Evolutionary conservation across 2,113 vertebrate species (phyloP).

Genomic region (Salvator merianae): DNA sequence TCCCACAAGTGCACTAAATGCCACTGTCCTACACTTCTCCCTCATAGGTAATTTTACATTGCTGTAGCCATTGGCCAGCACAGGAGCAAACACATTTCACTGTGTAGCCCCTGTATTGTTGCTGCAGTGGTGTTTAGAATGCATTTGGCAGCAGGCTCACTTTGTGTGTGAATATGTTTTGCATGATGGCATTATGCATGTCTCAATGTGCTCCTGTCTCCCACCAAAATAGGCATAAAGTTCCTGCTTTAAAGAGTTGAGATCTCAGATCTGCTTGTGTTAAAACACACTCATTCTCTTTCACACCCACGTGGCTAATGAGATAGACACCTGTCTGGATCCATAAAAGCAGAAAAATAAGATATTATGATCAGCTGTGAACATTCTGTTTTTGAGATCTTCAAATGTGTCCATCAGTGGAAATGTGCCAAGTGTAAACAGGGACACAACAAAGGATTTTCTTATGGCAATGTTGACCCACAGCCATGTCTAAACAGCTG

Average conservation of each 20-base stretch:
- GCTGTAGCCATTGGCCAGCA: too few species aligned
- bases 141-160: too few species aligned
- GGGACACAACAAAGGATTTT: constrained; percentile 60
- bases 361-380: constrained; percentile 38
- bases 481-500: constrained; percentile 70
- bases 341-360: constrained; percentile 37
- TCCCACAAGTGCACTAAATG: too few species aligned
- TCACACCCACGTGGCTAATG: neutral
- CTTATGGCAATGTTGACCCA: constrained; percentile 60
- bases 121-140: too few species aligned
- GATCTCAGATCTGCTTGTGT: neutral
- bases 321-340: constrained; percentile 53
- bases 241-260: neutral
- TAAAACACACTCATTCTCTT: neutral
- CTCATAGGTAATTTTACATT: too few species aligned
- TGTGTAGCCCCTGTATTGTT: too few species aligned
- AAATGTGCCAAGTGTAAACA: constrained; percentile 51
- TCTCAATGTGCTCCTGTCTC: neutral
- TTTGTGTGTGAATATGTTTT: too few species aligned
- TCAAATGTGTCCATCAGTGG: constrained; percentile 45
- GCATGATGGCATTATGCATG: too few species aligned
- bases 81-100: too few species aligned
- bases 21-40: too few species aligned
- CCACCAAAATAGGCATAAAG: neutral
- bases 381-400: constrained; percentile 49